Evolutionary conservation across 2,888 invertebrate species (phyloP).

Genomic region (Erebia ligea): DNA sequence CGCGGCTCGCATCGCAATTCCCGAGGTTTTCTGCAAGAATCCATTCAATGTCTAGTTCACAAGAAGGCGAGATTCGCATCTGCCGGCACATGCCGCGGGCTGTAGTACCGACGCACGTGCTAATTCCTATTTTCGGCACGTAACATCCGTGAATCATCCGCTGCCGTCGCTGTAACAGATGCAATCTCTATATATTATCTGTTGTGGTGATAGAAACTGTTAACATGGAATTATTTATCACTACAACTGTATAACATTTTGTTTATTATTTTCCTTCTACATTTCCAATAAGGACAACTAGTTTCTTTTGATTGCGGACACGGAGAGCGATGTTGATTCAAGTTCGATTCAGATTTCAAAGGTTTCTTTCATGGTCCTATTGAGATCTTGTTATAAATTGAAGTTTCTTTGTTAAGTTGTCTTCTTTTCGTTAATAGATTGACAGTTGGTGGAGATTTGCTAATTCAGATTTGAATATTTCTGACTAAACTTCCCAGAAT

Average conservation of each 20-base stretch:
- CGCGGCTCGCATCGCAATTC: not conserved
- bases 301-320: not conserved
- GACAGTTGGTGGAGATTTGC: not conserved
- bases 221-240: conserved; percentile 1
- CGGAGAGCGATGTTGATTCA: not conserved
- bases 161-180: conserved; percentile 1
- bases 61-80: conserved; percentile 26
- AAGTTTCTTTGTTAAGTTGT: too few relatives aligned
- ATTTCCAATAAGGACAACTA: not conserved
- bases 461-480: not conserved
- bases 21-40: not conserved
- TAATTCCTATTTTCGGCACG: conserved; percentile 55
- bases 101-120: conserved; percentile 48
- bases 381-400: too few relatives aligned
- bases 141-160: conserved; percentile 37
- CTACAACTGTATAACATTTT: not conserved
- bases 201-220: conserved; percentile 7
- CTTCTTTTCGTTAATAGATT: too few relatives aligned
- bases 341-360: not conserved
- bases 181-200: conserved; percentile 3
- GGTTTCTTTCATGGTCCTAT: not conserved
- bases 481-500: not conserved
- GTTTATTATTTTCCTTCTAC: not conserved
- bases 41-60: conserved; percentile 15
- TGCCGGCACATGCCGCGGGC: conserved; percentile 31